Conservation (phyloP, 2,113 vertebrate species). For the Daubentonia madagascariensis region DNA sequence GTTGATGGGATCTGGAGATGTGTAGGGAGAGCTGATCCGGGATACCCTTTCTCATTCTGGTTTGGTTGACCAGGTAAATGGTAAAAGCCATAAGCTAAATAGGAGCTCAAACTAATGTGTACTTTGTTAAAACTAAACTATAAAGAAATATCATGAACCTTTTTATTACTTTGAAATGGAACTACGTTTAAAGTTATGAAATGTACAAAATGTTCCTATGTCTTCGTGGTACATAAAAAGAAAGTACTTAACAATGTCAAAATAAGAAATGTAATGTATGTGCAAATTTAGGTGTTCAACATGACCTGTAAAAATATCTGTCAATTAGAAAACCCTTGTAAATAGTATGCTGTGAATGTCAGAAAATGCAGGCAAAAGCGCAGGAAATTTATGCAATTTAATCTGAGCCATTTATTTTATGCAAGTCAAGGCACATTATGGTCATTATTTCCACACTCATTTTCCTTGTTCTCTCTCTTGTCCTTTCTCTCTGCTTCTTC, state of each 20-base stretch:
- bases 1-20: not conserved
- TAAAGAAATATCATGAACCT: not conserved
- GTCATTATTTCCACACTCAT: not conserved
- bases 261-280: conserved; percentile 10
- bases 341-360: not conserved
- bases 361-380: not conserved
- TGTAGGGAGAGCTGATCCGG: not conserved
- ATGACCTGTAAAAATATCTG: conserved; percentile 27
- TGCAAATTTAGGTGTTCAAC: conserved; percentile 26
- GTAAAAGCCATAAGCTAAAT: not conserved
- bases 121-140: not conserved
- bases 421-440: not conserved
- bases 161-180: conserved; percentile 32
- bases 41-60: not conserved
- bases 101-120: not conserved
- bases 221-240: not conserved
- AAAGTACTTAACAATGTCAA: conserved; percentile 24
- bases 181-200: conserved; percentile 33
- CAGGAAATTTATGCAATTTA: not conserved
- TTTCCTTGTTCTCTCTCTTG: not conserved
- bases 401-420: not conserved
- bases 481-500: not conserved
- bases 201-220: conserved; percentile 32
- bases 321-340: conserved; percentile 19
- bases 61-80: not conserved